Evolutionary conservation across 2,113 vertebrate species (phyloP).

Genomic region (Cyanoliseus patagonus): DNA sequence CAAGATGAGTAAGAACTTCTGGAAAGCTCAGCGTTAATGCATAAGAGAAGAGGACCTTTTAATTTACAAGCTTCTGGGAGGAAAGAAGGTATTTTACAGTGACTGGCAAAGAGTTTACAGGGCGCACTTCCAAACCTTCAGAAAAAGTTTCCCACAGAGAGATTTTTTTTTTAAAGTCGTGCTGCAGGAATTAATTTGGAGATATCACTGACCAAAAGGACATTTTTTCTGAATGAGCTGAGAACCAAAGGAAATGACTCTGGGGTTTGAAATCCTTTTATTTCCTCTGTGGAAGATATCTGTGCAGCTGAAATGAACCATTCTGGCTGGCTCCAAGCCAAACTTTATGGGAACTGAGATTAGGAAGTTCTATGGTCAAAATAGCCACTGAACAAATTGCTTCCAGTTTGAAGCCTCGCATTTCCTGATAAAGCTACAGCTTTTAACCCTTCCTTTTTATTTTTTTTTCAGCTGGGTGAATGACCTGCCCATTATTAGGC

Average conservation of each 20-base stretch:
- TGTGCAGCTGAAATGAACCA: conserved; percentile 74
- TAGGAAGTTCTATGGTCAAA: conserved; percentile 80
- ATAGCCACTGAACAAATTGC: conserved; percentile 78
- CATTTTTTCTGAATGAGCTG: conserved; percentile 79
- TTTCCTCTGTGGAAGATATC: conserved; percentile 85
- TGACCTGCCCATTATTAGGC: neutral
- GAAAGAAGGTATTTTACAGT: conserved; percentile 51
- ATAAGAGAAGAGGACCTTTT: conserved; percentile 26
- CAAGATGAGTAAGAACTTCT: neutral
- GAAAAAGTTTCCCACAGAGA: conserved; percentile 65
- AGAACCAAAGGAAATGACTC: conserved; percentile 90
- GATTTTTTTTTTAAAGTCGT: conserved; percentile 65
- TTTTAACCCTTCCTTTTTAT: conserved; percentile 31
- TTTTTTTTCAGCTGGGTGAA: neutral
- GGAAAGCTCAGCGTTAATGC: conserved; percentile 1
- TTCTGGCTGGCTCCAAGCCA: conserved; percentile 73
- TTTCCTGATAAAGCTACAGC: conserved; percentile 64
- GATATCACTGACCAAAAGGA: conserved; percentile 81
- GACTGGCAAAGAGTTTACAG: conserved; percentile 58
- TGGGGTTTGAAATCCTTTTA: conserved; percentile 82
- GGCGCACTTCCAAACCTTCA: conserved; percentile 44
- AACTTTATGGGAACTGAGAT: conserved; percentile 82
- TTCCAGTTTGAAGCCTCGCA: conserved; percentile 72
- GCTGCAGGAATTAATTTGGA: conserved; percentile 79
- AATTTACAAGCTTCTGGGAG: conserved; percentile 27